Conservation (phyloP, 2,888 invertebrate genomes). For the Andrena fulva region DNA sequence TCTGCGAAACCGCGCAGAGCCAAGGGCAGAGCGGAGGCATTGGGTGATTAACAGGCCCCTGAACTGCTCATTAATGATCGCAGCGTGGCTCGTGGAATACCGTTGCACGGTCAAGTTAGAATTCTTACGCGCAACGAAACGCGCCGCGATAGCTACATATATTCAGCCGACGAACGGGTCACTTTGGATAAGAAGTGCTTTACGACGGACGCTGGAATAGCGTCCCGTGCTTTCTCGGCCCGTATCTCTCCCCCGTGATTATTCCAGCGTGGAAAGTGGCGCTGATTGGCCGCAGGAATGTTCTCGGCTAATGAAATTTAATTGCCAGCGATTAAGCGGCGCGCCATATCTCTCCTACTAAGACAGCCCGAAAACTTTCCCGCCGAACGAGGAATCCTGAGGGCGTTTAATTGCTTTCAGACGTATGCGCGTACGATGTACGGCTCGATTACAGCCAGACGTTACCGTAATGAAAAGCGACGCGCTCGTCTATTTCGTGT, state of each 20-base stretch:
- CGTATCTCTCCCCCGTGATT: slow-evolving; percentile 44
- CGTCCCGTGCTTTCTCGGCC: slow-evolving; percentile 12
- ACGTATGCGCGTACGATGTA: neutral
- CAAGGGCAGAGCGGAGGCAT: slow-evolving; percentile 32
- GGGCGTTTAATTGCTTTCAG: slow-evolving; percentile 53
- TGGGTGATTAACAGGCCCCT: slow-evolving; percentile 44
- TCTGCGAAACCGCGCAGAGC: neutral
- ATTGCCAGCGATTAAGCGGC: slow-evolving; percentile 55
- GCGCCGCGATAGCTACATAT: slow-evolving; percentile 1
- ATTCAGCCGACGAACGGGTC: slow-evolving; percentile 26
- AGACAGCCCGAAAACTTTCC: slow-evolving; percentile 41
- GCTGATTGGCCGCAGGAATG: slow-evolving; percentile 61
- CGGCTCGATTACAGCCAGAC: slow-evolving; percentile 29
- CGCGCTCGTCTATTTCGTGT: slow-evolving; percentile 26
- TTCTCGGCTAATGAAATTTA: slow-evolving; percentile 67
- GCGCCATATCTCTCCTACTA: slow-evolving; percentile 41
- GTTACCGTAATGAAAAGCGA: slow-evolving; percentile 56
- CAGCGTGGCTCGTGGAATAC: slow-evolving; percentile 32
- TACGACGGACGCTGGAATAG: slow-evolving; percentile 49
- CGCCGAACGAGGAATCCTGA: slow-evolving; percentile 17
- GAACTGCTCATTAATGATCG: slow-evolving; percentile 55
- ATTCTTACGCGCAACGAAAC: slow-evolving; percentile 32
- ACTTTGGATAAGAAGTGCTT: slow-evolving; percentile 58
- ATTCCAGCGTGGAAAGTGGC: slow-evolving; percentile 58
- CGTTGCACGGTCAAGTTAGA: slow-evolving; percentile 21